Percentiles rank a stretch among this genome's conserved stretches.
phyloP scores from a whole-genome alignment of 53 echinoderm and acorn worm genomes.

The Paracentrotus lividus region DNA sequence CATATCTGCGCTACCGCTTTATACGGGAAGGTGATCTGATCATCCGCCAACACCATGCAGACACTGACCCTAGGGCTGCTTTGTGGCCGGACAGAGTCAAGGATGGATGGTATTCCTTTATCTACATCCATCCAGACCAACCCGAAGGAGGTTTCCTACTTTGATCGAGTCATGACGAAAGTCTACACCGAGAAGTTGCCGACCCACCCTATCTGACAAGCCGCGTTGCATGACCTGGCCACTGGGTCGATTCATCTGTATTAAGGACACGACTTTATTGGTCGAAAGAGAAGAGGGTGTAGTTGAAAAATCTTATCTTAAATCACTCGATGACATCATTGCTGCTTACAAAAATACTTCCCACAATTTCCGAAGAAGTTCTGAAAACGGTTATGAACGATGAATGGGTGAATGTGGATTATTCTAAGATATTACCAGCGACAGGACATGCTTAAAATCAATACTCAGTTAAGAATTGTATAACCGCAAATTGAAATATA shows the following conservation, averaged over 20 bases:
- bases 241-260: conserved; percentile 35
- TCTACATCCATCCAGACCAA: conserved; percentile 26
- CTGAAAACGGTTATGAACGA: conserved; percentile 9
- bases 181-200: conserved; percentile 3
- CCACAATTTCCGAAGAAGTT: conserved; percentile 25
- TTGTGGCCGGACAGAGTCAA: conserved; percentile 60
- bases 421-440: conserved; percentile 21
- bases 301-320: conserved; percentile 36
- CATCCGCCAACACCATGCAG: conserved; percentile 58
- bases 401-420: conserved; percentile 28
- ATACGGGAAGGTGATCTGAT: conserved; percentile 57
- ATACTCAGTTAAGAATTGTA: too few relatives aligned
- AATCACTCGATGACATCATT: conserved; percentile 23
- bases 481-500: too few relatives aligned
- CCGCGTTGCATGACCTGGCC: conserved; percentile 65
- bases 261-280: conserved; percentile 55
- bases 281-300: conserved; percentile 19
- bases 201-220: conserved; percentile 45
- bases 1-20: conserved; percentile 63
- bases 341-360: conserved; percentile 18
- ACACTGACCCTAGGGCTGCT: conserved; percentile 35
- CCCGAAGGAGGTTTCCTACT: conserved; percentile 31
- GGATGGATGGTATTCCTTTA: conserved; percentile 65
- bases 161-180: conserved; percentile 11
- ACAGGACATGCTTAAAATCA: conserved; percentile 28